Conservation (phyloP, 2,113 vertebrate genomes). For the Otolemur garnettii region DNA sequence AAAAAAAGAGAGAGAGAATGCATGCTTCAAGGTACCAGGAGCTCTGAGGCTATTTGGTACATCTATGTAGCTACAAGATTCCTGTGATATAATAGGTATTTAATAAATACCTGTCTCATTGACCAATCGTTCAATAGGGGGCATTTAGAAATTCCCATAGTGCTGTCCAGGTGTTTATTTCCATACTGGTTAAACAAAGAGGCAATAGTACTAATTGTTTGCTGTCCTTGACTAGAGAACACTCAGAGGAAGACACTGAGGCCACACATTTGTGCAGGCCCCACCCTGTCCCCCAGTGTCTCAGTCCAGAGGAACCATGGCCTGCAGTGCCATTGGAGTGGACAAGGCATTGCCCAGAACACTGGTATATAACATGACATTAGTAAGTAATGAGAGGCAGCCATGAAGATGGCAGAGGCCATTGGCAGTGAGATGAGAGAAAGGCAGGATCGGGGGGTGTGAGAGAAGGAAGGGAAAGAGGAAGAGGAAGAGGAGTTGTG, state of each 20-base stretch:
- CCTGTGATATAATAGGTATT: not conserved
- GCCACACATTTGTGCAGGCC: not conserved
- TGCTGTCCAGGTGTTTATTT: not conserved
- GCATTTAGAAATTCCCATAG: not conserved
- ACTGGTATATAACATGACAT: accelerated
- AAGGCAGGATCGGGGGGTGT: accelerated
- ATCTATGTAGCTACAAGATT: not conserved
- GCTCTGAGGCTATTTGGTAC: not conserved
- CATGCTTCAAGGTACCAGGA: accelerated
- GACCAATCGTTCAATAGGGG: not conserved
- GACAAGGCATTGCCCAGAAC: not conserved
- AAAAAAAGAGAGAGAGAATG: not conserved
- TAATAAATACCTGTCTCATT: not conserved
- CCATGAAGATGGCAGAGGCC: not conserved
- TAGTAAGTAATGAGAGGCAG: not conserved
- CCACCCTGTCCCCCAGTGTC: accelerated
- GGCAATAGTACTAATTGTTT: not conserved
- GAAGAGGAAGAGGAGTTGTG: not conserved
- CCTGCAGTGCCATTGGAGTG: not conserved
- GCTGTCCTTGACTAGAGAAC: not conserved
- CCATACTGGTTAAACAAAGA: not conserved
- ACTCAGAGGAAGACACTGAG: not conserved
- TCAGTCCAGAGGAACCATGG: not conserved
- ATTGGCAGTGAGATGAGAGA: not conserved
- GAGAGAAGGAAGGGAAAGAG: not conserved